phyloP scores from a whole-genome alignment of 2,888 invertebrate genomes.

The Globia sparganii region DNA sequence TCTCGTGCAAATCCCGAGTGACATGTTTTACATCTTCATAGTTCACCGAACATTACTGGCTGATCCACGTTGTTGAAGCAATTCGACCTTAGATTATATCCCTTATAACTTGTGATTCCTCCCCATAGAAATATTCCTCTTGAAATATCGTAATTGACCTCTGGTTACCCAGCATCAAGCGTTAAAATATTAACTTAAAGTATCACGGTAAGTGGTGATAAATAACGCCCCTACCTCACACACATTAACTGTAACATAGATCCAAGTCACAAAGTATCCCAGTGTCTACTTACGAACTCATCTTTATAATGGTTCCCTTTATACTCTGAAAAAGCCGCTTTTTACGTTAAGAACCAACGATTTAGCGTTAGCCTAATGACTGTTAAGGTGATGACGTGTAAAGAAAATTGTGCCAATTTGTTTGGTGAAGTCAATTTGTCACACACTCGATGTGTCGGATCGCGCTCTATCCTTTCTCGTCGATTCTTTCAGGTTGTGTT shows the following conservation, averaged over 20 bases:
- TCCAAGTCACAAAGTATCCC: conserved; percentile 52
- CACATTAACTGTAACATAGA: conserved; percentile 54
- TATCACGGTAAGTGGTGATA: conserved; percentile 47
- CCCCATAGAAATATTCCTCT: conserved; percentile 32
- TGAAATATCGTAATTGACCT: conserved; percentile 48
- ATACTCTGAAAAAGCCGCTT: conserved; percentile 56
- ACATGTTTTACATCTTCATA: conserved; percentile 69
- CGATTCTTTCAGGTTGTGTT: conserved; percentile 69
- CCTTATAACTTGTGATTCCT: conserved; percentile 67
- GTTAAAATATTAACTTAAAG: conserved; percentile 49
- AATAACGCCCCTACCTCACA: conserved; percentile 41
- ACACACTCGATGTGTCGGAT: conserved; percentile 47
- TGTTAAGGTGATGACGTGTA: conserved; percentile 68
- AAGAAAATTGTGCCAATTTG: conserved; percentile 69
- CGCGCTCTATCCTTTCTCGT: conserved; percentile 57
- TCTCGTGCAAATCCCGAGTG: conserved; percentile 72
- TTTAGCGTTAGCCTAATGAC: conserved; percentile 68
- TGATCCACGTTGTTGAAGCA: conserved; percentile 69
- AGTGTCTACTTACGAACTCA: conserved; percentile 58
- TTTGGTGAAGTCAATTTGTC: conserved; percentile 65
- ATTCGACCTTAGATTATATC: conserved; percentile 58
- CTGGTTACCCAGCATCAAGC: conserved; percentile 22
- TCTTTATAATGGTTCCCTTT: conserved; percentile 60
- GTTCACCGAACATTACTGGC: conserved; percentile 67
- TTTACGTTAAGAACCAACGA: conserved; percentile 57